phyloP scores from a whole-genome alignment of 2,797 vertebrate genomes.

The Salarias fasciatus region DNA sequence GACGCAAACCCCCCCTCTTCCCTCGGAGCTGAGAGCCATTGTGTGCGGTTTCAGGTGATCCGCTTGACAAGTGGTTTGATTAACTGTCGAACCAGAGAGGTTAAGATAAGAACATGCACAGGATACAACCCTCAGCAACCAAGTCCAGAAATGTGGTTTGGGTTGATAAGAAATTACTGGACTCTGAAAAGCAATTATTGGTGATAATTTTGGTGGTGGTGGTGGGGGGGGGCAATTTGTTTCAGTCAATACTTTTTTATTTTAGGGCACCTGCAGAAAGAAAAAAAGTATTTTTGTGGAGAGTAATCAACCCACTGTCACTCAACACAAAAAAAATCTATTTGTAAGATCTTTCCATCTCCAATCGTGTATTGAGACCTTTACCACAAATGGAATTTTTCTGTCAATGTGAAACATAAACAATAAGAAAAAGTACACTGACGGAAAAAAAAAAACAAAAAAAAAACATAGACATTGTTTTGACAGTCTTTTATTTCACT shows the following conservation, averaged over 20 bases:
- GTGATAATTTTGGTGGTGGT: slow-evolving; percentile 21
- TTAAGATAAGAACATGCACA: slow-evolving; percentile 50
- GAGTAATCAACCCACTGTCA: slow-evolving; percentile 5
- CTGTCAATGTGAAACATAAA: background rate
- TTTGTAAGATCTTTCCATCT: slow-evolving; percentile 72
- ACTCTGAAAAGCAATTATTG: slow-evolving; percentile 33
- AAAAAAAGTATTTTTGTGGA: background rate
- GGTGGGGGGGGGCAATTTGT: slow-evolving; percentile 20
- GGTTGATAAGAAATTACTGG: slow-evolving; percentile 42
- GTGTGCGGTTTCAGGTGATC: slow-evolving; percentile 30
- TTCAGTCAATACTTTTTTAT: slow-evolving; percentile 3
- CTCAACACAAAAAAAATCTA: background rate
- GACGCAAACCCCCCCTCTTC: slow-evolving; percentile 4
- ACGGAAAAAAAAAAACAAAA: background rate
- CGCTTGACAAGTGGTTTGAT: slow-evolving; percentile 57
- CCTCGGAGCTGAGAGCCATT: slow-evolving; percentile 17
- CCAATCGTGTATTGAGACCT: background rate
- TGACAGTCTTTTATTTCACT: slow-evolving; percentile 77
- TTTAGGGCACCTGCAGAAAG: background rate
- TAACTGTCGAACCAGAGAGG: slow-evolving; percentile 47
- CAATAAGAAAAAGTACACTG: background rate
- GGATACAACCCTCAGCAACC: slow-evolving; percentile 15
- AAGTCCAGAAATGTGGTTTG: slow-evolving; percentile 29
- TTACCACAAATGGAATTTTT: background rate
- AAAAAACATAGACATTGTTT: slow-evolving; percentile 3